Percentiles rank a stretch among this genome's conserved stretches.
phyloP scores from a whole-genome alignment of 2,113 vertebrate genomes.

The Ophiodon elongatus region DNA sequence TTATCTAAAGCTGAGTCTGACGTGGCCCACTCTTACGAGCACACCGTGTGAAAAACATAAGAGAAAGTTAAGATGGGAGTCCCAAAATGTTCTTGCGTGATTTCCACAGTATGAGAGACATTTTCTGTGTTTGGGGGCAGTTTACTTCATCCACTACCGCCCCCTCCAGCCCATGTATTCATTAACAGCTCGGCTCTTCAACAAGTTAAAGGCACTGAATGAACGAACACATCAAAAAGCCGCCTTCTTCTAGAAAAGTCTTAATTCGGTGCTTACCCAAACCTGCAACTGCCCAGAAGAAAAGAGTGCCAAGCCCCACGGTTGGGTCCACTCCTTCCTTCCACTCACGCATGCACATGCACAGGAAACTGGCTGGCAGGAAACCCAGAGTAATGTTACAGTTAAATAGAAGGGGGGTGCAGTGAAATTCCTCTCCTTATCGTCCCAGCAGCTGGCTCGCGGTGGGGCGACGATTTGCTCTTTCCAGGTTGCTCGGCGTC shows the following conservation, averaged over 20 bases:
- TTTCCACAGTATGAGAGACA: no score
- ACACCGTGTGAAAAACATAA: no score
- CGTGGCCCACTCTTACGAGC: no score
- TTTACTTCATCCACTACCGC: neutral
- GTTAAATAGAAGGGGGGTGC: slow-evolving; percentile 43
- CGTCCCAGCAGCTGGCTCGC: slow-evolving; percentile 37
- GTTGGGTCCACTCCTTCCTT: neutral
- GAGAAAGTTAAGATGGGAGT: no score
- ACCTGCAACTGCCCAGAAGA: neutral
- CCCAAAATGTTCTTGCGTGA: no score
- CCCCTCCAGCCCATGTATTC: neutral
- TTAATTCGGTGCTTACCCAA: neutral
- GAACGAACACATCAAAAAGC: neutral
- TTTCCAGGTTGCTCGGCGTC: slow-evolving; percentile 42
- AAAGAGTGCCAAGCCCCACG: neutral
- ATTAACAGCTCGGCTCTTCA: neutral
- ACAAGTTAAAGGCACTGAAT: neutral
- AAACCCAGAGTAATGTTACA: slow-evolving; percentile 68
- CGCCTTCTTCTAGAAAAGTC: neutral
- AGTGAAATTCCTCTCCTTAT: slow-evolving; percentile 58
- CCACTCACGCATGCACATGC: neutral
- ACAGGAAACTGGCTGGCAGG: slow-evolving; percentile 71
- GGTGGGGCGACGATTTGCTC: slow-evolving; percentile 20
- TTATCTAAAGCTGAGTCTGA: no score
- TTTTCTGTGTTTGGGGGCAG: neutral